Percentiles rank a stretch among this genome's conserved stretches.
Evolutionary conservation across 2,888 invertebrate species (phyloP).

Genomic region (Copidosoma aretas): DNA sequence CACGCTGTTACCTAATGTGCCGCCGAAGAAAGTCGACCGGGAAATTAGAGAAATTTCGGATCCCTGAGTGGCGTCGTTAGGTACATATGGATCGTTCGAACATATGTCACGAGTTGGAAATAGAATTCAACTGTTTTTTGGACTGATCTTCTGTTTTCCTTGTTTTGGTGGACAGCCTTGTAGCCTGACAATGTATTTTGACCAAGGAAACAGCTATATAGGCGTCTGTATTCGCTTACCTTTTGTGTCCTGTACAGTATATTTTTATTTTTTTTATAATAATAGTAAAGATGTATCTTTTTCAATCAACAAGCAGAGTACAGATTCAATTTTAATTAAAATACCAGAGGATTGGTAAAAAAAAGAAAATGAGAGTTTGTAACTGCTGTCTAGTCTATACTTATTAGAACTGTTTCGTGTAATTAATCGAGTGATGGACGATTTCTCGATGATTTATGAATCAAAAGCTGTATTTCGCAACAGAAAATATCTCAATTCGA

Average conservation of each 20-base stretch:
- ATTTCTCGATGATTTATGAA: conserved; percentile 35
- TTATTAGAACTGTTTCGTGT: conserved; percentile 24
- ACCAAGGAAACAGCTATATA: background rate
- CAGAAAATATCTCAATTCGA: conserved; percentile 33
- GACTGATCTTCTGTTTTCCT: conserved; percentile 12
- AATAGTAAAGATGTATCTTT: too few species aligned
- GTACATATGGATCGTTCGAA: background rate
- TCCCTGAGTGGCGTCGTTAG: conserved; percentile 18
- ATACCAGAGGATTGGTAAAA: too few species aligned
- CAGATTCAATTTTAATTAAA: too few species aligned
- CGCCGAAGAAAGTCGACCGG: conserved; percentile 26
- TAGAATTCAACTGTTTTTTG: conserved; percentile 17
- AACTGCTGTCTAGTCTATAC: conserved; percentile 16
- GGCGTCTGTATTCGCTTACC: background rate
- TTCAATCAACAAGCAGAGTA: too few species aligned
- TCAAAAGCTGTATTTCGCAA: conserved; percentile 28
- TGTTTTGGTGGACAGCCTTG: background rate
- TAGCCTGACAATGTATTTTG: background rate
- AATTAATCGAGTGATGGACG: conserved; percentile 37
- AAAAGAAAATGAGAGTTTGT: conserved; percentile 9
- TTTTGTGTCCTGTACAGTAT: background rate
- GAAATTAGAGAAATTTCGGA: conserved; percentile 36
- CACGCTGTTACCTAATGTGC: conserved; percentile 14
- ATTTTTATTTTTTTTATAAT: background rate
- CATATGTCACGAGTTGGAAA: conserved; percentile 15